Evolutionary conservation across 2,888 invertebrate genomes (phyloP), one percentile per base, ranked within the genome.

Genomic region (Eristalinus aeneus): DNA sequence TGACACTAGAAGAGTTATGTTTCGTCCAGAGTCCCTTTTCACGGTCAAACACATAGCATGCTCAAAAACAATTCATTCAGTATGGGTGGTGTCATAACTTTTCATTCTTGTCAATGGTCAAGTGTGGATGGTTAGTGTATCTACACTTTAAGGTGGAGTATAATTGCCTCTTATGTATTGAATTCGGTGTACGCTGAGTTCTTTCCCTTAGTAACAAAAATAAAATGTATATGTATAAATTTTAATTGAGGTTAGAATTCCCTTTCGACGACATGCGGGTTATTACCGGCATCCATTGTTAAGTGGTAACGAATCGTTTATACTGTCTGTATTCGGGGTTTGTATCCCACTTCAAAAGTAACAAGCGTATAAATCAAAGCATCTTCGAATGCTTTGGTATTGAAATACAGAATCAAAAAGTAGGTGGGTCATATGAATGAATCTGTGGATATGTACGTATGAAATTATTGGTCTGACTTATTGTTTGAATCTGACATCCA

Each of bases 11-110:
- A 56, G 64, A 54, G 64, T 74, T 67, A 10, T 46, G 58, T 77
- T 77, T 54, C 46, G 12, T 34, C 53, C 4, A 31, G 63, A 39
- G 46, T 46, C n/a, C 68, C 60, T 78, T 83, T 84, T 84, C 83
- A 84, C 61, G 83, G 83, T 84, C 78, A 67, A 71, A 65, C 60
- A 69, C 74, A 69, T 78, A 53, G 83, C 83, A 74, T 84, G 83
- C 36, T 73, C 32, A 71, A 74, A 79, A 53, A 36, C 78, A 78
- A 84, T 84, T 69, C 83, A 78, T 79, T 71, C 69, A 71, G 73
- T 1, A 27, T 20, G 64, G 16, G 65, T 60, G 74, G 64, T 75
- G 74, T 65, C 83, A 79, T 74, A 79, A 74, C 36, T 83, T 63
- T 74, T 64, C 74, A 11, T 71, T 68, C 74, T 71, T 84, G 78